Evolutionary conservation across 2,888 invertebrate species (phyloP).

Genomic region (Tenthredo mesomela): DNA sequence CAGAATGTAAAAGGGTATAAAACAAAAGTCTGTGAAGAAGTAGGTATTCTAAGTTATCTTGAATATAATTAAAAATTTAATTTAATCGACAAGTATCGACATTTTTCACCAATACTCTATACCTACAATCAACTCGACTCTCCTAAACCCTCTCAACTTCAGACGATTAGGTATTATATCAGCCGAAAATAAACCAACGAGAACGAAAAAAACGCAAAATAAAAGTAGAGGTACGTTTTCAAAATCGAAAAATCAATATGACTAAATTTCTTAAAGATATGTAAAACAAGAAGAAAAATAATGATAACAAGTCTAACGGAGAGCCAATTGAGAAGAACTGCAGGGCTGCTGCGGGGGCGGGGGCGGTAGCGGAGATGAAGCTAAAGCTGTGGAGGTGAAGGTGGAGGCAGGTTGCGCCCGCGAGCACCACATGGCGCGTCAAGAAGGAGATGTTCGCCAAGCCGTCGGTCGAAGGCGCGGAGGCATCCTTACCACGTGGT

Average conservation of each 20-base stretch:
- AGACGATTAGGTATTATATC: not conserved
- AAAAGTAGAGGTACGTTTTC: not conserved
- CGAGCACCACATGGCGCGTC: constrained; percentile 53
- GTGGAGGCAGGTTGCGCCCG: constrained; percentile 50
- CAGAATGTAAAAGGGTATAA: constrained; percentile 11
- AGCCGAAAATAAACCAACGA: not conserved
- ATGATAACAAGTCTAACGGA: constrained; percentile 34
- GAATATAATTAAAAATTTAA: not conserved
- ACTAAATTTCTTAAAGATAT: not conserved
- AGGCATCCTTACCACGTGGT: constrained; percentile 40
- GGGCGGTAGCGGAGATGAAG: constrained; percentile 15
- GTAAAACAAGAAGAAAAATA: not conserved
- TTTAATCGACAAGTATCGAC: constrained; percentile 10
- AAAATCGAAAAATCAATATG: not conserved
- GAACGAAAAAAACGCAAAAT: not conserved
- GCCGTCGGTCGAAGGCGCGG: constrained; percentile 48
- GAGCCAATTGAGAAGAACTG: constrained; percentile 31
- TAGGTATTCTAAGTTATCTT: not conserved
- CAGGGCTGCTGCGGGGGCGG: not conserved
- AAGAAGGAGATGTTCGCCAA: constrained; percentile 51
- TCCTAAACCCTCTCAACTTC: not conserved
- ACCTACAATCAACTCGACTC: not conserved
- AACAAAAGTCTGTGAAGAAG: not conserved
- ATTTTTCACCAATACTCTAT: not conserved
- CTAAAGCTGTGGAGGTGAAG: constrained; percentile 25